A percentile compares a stretch with the other conserved stretches of the same genome.
Evolutionary conservation across 2,797 vertebrate species (phyloP).

Genomic region (Stomatorhinus walkeri): DNA sequence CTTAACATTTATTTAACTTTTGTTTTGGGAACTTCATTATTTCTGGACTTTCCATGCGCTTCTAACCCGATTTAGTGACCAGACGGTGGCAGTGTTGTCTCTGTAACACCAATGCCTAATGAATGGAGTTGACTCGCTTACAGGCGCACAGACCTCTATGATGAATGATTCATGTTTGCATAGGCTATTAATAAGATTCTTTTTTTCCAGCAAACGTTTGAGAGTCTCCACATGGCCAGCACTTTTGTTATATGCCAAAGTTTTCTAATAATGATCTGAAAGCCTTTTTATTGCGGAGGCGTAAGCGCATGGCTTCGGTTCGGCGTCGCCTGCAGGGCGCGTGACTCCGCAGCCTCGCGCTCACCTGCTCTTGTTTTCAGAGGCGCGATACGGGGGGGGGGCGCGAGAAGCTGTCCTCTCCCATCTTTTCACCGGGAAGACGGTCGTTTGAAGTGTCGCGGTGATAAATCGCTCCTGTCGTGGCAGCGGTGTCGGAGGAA

Average conservation of each 20-base stretch:
- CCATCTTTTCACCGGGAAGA: not conserved
- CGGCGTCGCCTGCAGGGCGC: not conserved
- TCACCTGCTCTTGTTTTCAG: not conserved
- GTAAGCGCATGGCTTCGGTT: not conserved
- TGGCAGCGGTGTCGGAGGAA: not conserved
- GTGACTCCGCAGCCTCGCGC: not conserved
- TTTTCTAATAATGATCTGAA: conserved; percentile 7
- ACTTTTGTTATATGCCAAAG: not conserved
- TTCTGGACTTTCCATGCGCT: not conserved
- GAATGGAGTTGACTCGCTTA: conserved; percentile 4
- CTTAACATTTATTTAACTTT: not conserved
- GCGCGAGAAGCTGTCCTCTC: not conserved
- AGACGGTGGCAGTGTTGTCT: conserved; percentile 41
- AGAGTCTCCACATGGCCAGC: not conserved
- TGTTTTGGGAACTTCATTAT: not conserved
- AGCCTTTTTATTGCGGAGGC: not conserved
- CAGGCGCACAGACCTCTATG: not conserved
- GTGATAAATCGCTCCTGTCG: not conserved
- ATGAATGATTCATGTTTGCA: conserved; percentile 15
- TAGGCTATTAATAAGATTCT: not conserved
- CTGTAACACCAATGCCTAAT: conserved; percentile 13
- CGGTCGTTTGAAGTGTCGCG: not conserved
- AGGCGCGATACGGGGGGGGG: not conserved
- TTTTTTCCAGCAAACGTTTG: not conserved
- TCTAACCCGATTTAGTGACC: conserved; percentile 19